phyloP scores from a whole-genome alignment of 1,140 invertebrate genomes.

The Trichonephila inaurata region DNA sequence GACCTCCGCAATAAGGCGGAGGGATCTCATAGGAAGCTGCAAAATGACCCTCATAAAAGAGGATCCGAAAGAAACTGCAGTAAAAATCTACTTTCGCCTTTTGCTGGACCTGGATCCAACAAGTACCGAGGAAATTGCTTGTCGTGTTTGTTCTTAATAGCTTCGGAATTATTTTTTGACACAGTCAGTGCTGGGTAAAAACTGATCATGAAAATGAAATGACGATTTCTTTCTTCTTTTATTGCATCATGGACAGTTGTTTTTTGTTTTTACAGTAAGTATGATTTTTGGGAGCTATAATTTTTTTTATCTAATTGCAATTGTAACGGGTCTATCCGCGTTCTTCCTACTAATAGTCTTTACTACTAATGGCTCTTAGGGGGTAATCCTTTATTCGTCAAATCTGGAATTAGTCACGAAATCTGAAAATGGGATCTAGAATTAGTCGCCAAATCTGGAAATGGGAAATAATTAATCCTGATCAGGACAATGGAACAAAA shows the following conservation, averaged over 20 bases:
- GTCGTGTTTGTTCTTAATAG: constrained; percentile 61
- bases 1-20: constrained; percentile 28
- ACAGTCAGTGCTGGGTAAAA: background rate
- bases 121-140: constrained; percentile 61
- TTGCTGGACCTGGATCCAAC: background rate
- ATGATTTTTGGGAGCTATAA: too few species aligned
- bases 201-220: constrained; percentile 37
- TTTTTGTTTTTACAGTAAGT: too few species aligned
- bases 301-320: too few species aligned
- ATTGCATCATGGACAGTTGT: background rate
- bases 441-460: too few species aligned
- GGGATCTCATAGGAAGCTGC: constrained; percentile 46
- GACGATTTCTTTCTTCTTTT: background rate
- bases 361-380: too few species aligned
- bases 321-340: too few species aligned
- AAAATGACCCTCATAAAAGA: constrained; percentile 66
- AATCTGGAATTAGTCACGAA: too few species aligned
- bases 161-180: constrained; percentile 19
- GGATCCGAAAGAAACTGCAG: constrained; percentile 44
- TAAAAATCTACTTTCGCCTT: constrained; percentile 55
- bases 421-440: too few species aligned
- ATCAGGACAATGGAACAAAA: too few species aligned
- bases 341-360: too few species aligned
- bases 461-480: too few species aligned
- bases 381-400: too few species aligned